Conservation (phyloP, 2,113 vertebrate species). For the Sinocyclocheilus grahami region DNA sequence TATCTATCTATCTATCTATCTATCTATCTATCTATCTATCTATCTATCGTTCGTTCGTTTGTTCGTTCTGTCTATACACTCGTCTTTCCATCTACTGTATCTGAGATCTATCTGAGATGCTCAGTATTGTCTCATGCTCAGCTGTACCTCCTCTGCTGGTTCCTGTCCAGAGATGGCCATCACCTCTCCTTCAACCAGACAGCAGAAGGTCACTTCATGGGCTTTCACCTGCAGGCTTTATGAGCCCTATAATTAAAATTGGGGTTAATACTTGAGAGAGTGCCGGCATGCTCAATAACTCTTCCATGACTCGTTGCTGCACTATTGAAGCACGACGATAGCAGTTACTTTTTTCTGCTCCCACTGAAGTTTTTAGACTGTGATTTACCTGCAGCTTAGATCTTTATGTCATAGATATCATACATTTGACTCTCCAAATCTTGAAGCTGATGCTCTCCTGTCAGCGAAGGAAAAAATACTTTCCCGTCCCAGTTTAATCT, state of each 20-base stretch:
- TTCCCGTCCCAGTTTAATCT: background rate
- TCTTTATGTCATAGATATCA: constrained; percentile 17
- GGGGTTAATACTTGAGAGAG: constrained; percentile 77
- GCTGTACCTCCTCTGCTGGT: constrained; percentile 40
- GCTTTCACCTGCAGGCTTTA: constrained; percentile 68
- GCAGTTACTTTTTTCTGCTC: constrained; percentile 71
- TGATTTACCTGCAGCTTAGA: constrained; percentile 25
- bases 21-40: background rate
- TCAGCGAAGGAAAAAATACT: background rate
- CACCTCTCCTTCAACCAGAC: constrained; percentile 74
- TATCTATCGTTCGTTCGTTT: too few species aligned
- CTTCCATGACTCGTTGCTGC: constrained; percentile 72
- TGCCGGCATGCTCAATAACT: constrained; percentile 74
- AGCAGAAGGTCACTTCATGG: constrained; percentile 73
- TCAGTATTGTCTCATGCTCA: constrained; percentile 12
- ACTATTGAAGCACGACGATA: constrained; percentile 68
- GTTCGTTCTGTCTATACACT: too few species aligned
- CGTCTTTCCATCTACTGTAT: background rate
- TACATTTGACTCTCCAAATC: background rate
- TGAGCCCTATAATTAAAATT: constrained; percentile 83
- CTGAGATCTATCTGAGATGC: background rate
- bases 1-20: background rate
- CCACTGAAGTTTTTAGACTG: constrained; percentile 50
- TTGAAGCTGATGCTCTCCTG: background rate
- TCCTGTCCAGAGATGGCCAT: constrained; percentile 59